Percentiles rank a stretch among this genome's conserved stretches.
These are phyloP conservation scores for Acrocephalus kingi DNA, from an alignment of 2,113 vertebrate species.

Conservation along the genomic window DNA sequence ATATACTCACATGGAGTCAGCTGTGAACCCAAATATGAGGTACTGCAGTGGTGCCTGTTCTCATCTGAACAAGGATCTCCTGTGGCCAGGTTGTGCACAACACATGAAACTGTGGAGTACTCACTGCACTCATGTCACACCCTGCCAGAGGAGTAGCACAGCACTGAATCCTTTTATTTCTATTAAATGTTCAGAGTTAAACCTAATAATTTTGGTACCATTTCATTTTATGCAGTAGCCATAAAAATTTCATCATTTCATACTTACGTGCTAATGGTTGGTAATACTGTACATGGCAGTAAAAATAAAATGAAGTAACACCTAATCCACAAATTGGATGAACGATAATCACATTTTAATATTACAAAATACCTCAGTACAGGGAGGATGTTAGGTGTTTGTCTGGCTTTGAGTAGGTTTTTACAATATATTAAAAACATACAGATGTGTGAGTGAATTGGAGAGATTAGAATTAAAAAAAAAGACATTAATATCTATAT, in stretches of 20 bases:
- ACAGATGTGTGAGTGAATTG: background rate
- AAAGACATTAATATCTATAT: background rate
- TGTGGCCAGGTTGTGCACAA: accelerated
- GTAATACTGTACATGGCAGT: background rate
- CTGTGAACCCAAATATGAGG: background rate
- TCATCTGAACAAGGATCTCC: background rate
- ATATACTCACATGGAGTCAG: background rate
- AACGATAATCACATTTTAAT: background rate
- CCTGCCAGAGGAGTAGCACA: background rate
- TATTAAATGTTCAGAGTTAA: background rate
- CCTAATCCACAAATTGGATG: background rate
- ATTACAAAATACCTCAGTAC: background rate
- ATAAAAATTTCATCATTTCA: background rate
- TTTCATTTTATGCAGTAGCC: background rate
- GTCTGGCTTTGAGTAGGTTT: background rate
- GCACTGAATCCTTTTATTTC: background rate
- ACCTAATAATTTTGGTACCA: background rate
- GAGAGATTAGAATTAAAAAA: background rate
- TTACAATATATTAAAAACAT: background rate
- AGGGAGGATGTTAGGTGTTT: background rate
- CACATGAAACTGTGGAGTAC: too few species aligned
- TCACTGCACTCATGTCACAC: too few species aligned
- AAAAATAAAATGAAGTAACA: constrained; percentile 16
- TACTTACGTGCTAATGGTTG: background rate
- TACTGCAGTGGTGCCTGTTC: background rate